These are phyloP conservation scores for Astyanax mexicanus DNA, from an alignment of 2,797 vertebrate species.

Conservation along the genomic window DNA sequence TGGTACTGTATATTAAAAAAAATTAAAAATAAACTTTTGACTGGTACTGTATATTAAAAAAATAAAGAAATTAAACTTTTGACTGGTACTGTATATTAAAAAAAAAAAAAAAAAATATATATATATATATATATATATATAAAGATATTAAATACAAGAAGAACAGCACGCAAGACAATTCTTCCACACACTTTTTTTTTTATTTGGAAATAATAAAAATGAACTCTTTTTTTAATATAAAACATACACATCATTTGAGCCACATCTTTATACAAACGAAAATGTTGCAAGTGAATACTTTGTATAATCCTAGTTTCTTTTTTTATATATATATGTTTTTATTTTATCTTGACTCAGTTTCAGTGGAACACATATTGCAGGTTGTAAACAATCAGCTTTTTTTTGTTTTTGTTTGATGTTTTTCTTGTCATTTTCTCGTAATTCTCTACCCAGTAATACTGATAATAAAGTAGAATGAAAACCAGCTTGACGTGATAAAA, in stretches of 20 bases:
- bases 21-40: too few relatives aligned
- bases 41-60: too few relatives aligned
- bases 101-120: too few relatives aligned
- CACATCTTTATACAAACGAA: conserved; percentile 87
- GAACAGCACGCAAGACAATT: conserved; percentile 52
- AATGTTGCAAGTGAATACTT: conserved; percentile 72
- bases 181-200: conserved; percentile 84
- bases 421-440: conserved; percentile 22
- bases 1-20: too few relatives aligned
- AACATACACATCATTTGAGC: conserved; percentile 87
- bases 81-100: too few relatives aligned
- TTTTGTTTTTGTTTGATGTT: too few relatives aligned
- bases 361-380: conserved; percentile 77
- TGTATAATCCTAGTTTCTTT: conserved; percentile 28
- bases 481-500: conserved; percentile 78
- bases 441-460: conserved; percentile 74
- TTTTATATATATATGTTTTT: too few relatives aligned
- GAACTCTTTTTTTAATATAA: conserved; percentile 80
- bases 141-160: too few relatives aligned
- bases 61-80: too few relatives aligned
- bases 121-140: too few relatives aligned
- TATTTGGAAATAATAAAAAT: conserved; percentile 90
- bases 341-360: conserved; percentile 63
- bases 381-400: conserved; percentile 84
- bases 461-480: conserved; percentile 72